Evolutionary conservation across 2,888 invertebrate genomes (phyloP).

Genomic region (Lacanobia oleracea): DNA sequence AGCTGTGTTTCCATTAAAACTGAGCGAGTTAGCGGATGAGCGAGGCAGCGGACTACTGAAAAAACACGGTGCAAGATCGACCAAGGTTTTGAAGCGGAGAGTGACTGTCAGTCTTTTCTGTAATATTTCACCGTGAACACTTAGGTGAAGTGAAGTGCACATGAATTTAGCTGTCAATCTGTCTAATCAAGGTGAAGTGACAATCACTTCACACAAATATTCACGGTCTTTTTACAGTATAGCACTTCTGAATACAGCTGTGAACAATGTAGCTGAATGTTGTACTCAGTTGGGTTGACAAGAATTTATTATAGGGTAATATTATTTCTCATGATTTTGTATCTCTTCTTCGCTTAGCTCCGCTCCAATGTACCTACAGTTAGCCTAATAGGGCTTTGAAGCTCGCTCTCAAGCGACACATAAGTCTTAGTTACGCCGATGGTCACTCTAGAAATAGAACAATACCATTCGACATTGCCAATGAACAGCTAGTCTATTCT

Average conservation of each 20-base stretch:
- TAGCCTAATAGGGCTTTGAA: neutral
- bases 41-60: neutral
- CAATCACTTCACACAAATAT: too few species aligned
- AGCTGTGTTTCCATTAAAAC: neutral
- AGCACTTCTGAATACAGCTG: neutral
- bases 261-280: neutral
- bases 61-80: neutral
- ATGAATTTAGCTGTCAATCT: too few species aligned
- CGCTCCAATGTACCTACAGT: neutral
- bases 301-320: too few species aligned
- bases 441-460: slow-evolving; percentile 38
- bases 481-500: too few species aligned
- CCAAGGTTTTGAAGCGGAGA: neutral
- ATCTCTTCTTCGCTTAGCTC: neutral
- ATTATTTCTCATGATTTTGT: neutral
- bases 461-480: slow-evolving; percentile 30
- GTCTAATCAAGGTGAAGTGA: too few species aligned
- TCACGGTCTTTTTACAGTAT: too few species aligned
- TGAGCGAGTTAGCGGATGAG: neutral
- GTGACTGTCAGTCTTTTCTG: neutral
- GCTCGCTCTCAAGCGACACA: slow-evolving; percentile 15
- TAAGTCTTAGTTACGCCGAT: slow-evolving; percentile 30
- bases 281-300: too few species aligned
- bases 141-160: too few species aligned
- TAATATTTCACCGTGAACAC: too few species aligned